Conservation (phyloP, 2,113 vertebrate genomes). For the Catharus fuscescens region DNA sequence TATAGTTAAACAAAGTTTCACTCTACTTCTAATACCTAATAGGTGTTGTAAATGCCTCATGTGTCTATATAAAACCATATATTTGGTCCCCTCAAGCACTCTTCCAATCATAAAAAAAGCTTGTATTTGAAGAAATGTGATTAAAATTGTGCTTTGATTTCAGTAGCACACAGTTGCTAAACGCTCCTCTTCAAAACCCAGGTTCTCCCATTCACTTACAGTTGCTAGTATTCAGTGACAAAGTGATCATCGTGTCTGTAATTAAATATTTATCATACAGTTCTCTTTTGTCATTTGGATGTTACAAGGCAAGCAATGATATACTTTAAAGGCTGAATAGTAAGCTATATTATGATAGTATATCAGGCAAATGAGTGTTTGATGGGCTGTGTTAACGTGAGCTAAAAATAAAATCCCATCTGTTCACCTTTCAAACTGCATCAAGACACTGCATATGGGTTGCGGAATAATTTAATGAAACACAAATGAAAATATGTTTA, state of each 20-base stretch:
- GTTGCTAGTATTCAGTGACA: conserved; percentile 26
- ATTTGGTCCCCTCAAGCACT: not conserved
- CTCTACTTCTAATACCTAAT: not conserved
- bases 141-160: not conserved
- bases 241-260: conserved; percentile 29
- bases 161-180: not conserved
- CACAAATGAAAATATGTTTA: conserved; percentile 67
- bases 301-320: conserved; percentile 47
- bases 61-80: not conserved
- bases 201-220: conserved; percentile 7
- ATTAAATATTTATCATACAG: conserved; percentile 65
- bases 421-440: conserved; percentile 78
- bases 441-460: conserved; percentile 50
- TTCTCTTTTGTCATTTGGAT: conserved; percentile 63
- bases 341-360: conserved; percentile 69
- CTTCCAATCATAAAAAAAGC: not conserved
- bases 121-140: not conserved
- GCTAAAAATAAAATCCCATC: conserved; percentile 83
- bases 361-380: conserved; percentile 75
- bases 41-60: not conserved
- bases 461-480: conserved; percentile 69
- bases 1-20: not conserved
- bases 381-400: conserved; percentile 72
- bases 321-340: conserved; percentile 62
- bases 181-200: not conserved